These are phyloP conservation scores for Odontomyia ornata DNA, from an alignment of 2,888 invertebrate genomes.

Conservation along the genomic window DNA sequence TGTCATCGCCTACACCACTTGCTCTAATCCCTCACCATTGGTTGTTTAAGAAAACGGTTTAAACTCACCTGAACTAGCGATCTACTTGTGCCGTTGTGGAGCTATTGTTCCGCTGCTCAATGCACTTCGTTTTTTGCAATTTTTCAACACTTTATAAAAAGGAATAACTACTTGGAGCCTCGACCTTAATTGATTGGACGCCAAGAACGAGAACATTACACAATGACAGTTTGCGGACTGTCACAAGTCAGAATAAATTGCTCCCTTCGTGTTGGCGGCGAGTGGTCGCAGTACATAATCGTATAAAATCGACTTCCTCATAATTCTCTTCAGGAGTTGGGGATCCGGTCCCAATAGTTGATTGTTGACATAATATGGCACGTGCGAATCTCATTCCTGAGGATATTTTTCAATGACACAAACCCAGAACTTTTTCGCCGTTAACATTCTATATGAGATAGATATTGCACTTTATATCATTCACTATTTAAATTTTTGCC, in stretches of 20 bases:
- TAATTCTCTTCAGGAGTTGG: too few relatives aligned
- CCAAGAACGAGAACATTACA: slow-evolving; percentile 31
- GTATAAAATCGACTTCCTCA: neutral
- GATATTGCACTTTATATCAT: too few relatives aligned
- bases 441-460: too few relatives aligned
- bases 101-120: neutral
- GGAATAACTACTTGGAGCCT: neutral
- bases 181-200: neutral
- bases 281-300: slow-evolving; percentile 16
- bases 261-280: slow-evolving; percentile 15
- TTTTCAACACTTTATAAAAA: neutral
- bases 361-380: too few relatives aligned
- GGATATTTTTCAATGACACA: too few relatives aligned
- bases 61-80: neutral
- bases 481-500: too few relatives aligned
- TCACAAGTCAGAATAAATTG: slow-evolving; percentile 60
- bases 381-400: too few relatives aligned
- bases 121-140: neutral
- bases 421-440: too few relatives aligned
- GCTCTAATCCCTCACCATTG: neutral
- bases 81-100: neutral
- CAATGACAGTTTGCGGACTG: slow-evolving; percentile 42
- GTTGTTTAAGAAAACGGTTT: neutral
- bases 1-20: neutral
- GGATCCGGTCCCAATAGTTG: too few relatives aligned